Conservation (phyloP, 2,888 invertebrate genomes). For the Dryobota labecula region DNA sequence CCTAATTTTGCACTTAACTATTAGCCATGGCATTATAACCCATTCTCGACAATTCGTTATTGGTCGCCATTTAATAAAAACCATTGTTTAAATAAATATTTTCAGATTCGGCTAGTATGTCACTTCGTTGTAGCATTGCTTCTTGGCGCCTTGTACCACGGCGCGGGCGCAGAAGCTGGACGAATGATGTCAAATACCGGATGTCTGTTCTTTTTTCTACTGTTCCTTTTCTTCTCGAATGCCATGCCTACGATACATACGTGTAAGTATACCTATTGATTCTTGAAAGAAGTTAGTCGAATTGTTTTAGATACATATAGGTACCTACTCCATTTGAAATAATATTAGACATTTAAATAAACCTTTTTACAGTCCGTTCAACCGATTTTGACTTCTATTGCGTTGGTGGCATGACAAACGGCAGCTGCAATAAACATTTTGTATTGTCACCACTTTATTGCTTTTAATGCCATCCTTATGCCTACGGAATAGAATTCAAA, state of each 20-base stretch:
- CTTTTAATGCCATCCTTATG: too few relatives aligned
- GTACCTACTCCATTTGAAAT: too few relatives aligned
- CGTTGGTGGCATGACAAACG: too few relatives aligned
- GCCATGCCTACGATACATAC: slow-evolving; percentile 92
- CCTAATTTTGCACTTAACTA: not conserved
- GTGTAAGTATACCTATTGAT: too few relatives aligned
- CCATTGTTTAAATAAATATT: slow-evolving; percentile 36
- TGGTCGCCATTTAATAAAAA: not conserved
- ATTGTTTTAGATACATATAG: too few relatives aligned
- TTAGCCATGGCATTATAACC: not conserved
- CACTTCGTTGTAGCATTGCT: slow-evolving; percentile 90
- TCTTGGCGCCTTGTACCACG: slow-evolving; percentile 90
- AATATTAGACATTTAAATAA: too few relatives aligned
- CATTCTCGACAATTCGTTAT: not conserved
- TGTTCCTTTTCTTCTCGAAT: slow-evolving; percentile 92
- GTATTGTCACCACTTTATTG: too few relatives aligned
- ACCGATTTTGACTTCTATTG: too few relatives aligned
- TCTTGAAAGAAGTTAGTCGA: too few relatives aligned
- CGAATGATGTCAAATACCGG: slow-evolving; percentile 90
- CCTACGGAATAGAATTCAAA: too few relatives aligned
- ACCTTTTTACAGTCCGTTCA: too few relatives aligned
- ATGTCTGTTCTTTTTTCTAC: slow-evolving; percentile 91
- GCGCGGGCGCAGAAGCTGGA: slow-evolving; percentile 90
- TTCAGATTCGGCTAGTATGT: slow-evolving; percentile 86
- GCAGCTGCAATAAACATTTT: too few relatives aligned